Conservation (phyloP, 2,113 vertebrate species). For the Argyrosomus japonicus region DNA sequence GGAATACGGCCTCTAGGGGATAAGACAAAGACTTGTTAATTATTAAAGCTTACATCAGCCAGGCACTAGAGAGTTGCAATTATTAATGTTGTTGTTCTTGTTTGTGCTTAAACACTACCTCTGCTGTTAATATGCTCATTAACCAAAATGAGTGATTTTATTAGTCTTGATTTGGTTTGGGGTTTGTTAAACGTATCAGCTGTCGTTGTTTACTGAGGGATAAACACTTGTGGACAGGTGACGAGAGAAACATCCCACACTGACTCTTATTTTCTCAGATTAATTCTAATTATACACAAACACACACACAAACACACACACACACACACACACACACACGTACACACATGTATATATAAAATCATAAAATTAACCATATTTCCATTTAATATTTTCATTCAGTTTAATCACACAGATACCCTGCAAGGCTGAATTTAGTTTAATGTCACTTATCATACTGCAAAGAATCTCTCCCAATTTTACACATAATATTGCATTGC, state of each 20-base stretch:
- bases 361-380: background rate
- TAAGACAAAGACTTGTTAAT: conserved; percentile 88
- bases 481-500: conserved; percentile 39
- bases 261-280: conserved; percentile 13
- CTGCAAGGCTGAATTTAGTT: conserved; percentile 4
- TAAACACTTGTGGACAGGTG: conserved; percentile 69
- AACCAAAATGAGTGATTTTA: conserved; percentile 89
- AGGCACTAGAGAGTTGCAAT: conserved; percentile 86
- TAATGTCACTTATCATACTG: conserved; percentile 24
- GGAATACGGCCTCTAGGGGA: conserved; percentile 83
- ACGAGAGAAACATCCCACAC: background rate
- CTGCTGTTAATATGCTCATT: conserved; percentile 89
- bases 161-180: conserved; percentile 86
- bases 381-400: conserved; percentile 13
- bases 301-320: background rate
- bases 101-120: conserved; percentile 88
- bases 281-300: background rate
- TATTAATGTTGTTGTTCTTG: conserved; percentile 89
- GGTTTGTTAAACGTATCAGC: conserved; percentile 83
- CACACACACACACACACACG: background rate
- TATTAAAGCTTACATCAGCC: conserved; percentile 89
- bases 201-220: conserved; percentile 76
- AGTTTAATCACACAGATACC: conserved; percentile 29
- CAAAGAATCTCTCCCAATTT: conserved; percentile 30
- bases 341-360: background rate